Evolutionary conservation across 2,797 vertebrate species (phyloP).

Genomic region (Setipinna tenuifilis): DNA sequence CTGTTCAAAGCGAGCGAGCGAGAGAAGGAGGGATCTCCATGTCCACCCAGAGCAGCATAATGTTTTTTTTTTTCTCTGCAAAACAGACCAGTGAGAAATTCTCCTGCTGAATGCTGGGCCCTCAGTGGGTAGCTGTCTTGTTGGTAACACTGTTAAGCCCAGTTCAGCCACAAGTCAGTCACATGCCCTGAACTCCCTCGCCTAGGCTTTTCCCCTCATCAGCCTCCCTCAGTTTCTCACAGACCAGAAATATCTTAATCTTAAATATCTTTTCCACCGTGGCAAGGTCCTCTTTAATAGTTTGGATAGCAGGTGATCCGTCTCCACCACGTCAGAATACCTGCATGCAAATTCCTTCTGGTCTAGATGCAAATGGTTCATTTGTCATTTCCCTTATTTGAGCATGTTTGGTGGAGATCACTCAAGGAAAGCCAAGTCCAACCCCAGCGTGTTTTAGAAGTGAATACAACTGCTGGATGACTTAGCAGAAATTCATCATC

Average conservation of each 20-base stretch:
- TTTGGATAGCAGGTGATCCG: no score
- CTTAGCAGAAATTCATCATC: slow-evolving; percentile 5
- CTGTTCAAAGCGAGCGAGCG: background rate
- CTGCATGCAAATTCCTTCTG: background rate
- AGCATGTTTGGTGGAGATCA: background rate
- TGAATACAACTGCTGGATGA: background rate
- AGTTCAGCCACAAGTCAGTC: no score
- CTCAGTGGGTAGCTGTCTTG: no score
- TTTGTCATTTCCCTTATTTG: background rate
- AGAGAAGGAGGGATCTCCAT: background rate
- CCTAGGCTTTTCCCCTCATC: no score
- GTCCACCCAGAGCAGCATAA: background rate
- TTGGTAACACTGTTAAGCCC: no score
- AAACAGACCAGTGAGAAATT: background rate
- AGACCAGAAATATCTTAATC: background rate
- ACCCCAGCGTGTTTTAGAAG: background rate
- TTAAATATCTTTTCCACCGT: background rate
- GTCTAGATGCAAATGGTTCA: background rate
- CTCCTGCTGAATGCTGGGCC: background rate
- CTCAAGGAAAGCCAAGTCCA: background rate
- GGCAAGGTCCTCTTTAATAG: no score
- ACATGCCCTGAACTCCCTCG: no score
- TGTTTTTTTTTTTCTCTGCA: background rate
- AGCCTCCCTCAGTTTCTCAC: no score
- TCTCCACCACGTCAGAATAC: background rate